Conservation (phyloP, 1,140 invertebrate genomes). For the Pogonomyrmex barbatus region DNA sequence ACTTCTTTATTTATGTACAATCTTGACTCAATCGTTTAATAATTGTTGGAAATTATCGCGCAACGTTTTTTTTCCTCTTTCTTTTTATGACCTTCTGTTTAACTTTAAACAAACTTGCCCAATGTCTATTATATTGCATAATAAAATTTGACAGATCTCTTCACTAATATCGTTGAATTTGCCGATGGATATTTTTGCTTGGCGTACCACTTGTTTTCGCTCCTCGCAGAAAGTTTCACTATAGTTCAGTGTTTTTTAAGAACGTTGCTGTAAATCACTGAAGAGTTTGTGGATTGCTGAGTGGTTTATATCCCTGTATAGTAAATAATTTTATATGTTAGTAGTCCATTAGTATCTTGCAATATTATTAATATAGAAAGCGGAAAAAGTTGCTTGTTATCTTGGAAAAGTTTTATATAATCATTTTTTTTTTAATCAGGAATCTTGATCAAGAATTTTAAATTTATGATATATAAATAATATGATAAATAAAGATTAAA, state of each 20-base stretch:
- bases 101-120: constrained; percentile 50
- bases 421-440: neutral
- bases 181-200: constrained; percentile 35
- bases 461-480: neutral
- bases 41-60: constrained; percentile 42
- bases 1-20: constrained; percentile 69
- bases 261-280: constrained; percentile 69
- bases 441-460: neutral
- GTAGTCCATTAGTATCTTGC: neutral
- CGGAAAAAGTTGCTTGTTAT: neutral
- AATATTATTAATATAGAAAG: neutral
- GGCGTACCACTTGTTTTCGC: constrained; percentile 2
- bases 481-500: neutral
- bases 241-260: constrained; percentile 25
- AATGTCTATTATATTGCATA: constrained; percentile 57
- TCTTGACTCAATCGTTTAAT: constrained; percentile 20
- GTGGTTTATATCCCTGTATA: constrained; percentile 78
- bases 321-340: constrained; percentile 60
- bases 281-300: constrained; percentile 76
- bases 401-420: neutral
- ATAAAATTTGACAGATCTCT: constrained; percentile 45
- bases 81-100: constrained; percentile 1
- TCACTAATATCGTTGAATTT: constrained; percentile 46
- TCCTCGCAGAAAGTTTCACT: constrained; percentile 29
- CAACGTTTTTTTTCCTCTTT: neutral